phyloP scores from a whole-genome alignment of 2,888 invertebrate species.

The Phaedon cochleariae region DNA sequence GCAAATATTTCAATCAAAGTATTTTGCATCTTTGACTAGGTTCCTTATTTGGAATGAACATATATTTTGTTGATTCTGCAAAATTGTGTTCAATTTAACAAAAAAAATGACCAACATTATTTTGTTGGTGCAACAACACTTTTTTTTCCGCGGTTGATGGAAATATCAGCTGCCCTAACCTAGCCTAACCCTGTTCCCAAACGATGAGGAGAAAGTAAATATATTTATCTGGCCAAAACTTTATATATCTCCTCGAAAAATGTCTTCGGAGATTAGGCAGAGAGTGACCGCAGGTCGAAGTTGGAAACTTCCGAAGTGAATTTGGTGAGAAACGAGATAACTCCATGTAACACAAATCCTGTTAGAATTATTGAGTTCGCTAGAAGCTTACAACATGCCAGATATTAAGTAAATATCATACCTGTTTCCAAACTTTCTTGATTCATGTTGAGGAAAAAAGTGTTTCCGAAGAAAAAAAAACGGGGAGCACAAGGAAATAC shows the following conservation, averaged over 20 bases:
- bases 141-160: no score
- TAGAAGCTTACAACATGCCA: constrained; percentile 45
- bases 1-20: no score
- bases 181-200: no score
- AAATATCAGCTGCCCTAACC: no score
- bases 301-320: constrained; percentile 60
- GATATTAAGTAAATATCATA: constrained; percentile 40
- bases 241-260: constrained; percentile 35
- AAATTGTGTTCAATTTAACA: no score
- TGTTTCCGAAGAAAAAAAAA: no score
- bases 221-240: background rate
- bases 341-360: constrained; percentile 55
- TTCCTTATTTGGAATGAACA: no score
- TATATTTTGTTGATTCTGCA: no score
- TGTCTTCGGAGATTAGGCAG: constrained; percentile 51
- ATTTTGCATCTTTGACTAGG: no score
- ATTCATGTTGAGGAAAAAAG: background rate
- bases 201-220: background rate
- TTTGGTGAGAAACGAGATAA: constrained; percentile 56
- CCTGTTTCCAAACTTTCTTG: background rate
- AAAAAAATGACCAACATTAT: no score
- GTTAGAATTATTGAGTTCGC: constrained; percentile 58
- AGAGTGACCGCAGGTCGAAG: constrained; percentile 57
- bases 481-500: no score
- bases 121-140: no score